Evolutionary conservation across 2,888 invertebrate species (phyloP), one percentile per base, ranked within the genome.

Genomic region (Apotomis betuletana): DNA sequence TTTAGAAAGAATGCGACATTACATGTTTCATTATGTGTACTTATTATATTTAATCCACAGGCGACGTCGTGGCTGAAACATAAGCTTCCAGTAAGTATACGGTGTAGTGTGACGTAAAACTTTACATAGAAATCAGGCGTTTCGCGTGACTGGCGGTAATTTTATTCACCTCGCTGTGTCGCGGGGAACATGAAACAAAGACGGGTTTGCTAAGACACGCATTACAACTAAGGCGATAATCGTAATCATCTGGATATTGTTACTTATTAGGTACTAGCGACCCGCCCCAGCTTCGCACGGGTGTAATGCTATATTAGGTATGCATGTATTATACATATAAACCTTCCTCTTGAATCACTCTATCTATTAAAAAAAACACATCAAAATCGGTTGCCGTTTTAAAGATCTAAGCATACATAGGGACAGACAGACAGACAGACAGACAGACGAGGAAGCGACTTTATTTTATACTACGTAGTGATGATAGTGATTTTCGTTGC

Each of bases 131-230:
- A 69, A 76, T 67, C 62, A 46, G 49, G 38, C 27, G 55, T 63
- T 67, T 83, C 68, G 81, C 85, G 83, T 85, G 85, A 81, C 82
- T 79, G 49, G 63, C 13, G 73, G 58, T 75, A 78, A 76, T 84
- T 79, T 74, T 67, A 62, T 68, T 67, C 68, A 70, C 70, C 69
- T 74, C 75, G 70, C 69, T 75, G 77, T 76, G 77, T 68, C 77
- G 74, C 73, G 74, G 64, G 67, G 70, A 61, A 74, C 73, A 64
- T 75, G 75, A 74, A 75, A 76, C 68, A 78, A 79, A 77, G 76
- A 75, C 76, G 63, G 46, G 54, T 61, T 71, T 64, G 73, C 75
- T 76, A 76, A 76, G 59, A 61, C 72, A 69, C 13, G 69, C n/a
- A 62, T 60, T 72, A 72, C 62, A 71, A 59, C 51, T 63, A 15